phyloP scores from a whole-genome alignment of 1,140 invertebrate species.

The Panagrolaimus sp. region DNA sequence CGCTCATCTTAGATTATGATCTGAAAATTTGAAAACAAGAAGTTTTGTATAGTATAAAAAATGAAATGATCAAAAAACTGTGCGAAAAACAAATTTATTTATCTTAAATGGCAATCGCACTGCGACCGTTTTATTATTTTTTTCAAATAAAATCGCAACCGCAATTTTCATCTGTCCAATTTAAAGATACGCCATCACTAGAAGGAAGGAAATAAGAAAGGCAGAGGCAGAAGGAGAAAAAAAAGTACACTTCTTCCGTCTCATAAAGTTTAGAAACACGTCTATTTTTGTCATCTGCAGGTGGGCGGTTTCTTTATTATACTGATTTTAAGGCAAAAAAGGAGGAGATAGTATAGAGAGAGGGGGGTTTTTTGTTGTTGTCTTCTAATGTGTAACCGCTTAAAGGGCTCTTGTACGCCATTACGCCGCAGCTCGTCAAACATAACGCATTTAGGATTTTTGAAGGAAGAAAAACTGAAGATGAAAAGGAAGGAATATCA shows the following conservation, averaged over 20 bases:
- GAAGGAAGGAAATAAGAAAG: no score
- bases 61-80: neutral
- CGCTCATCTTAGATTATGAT: neutral
- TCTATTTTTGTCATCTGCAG: constrained; percentile 15
- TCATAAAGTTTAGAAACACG: constrained; percentile 19
- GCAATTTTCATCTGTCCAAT: constrained; percentile 17
- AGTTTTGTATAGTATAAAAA: constrained; percentile 2
- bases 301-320: constrained; percentile 9
- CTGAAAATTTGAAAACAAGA: no score
- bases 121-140: neutral
- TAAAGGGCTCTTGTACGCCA: constrained; percentile 1
- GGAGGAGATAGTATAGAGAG: no score
- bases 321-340: no score
- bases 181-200: no score
- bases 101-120: constrained; percentile 9
- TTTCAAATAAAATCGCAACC: neutral
- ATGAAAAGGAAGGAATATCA: no score
- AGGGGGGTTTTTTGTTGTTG: no score
- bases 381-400: neutral
- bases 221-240: no score
- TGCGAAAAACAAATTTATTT: neutral
- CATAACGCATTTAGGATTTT: constrained; percentile 9
- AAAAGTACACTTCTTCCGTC: constrained; percentile 10
- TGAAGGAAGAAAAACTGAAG: no score
- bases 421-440: constrained; percentile 14